Percentiles rank a stretch among this genome's conserved stretches.
phyloP scores from a whole-genome alignment of 2,888 invertebrate genomes.

The Microctonus hyperodae region DNA sequence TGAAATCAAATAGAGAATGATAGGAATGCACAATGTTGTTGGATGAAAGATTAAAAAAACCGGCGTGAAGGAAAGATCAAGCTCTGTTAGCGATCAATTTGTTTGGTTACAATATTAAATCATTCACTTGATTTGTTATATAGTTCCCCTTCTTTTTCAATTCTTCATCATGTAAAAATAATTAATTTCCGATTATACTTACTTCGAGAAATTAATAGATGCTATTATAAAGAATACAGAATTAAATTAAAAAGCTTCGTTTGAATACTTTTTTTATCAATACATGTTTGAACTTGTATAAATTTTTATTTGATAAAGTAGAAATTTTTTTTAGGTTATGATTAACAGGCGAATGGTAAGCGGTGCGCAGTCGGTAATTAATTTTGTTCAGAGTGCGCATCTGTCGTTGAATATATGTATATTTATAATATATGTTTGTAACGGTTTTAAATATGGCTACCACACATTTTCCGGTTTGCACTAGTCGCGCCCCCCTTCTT shows the following conservation, averaged over 20 bases:
- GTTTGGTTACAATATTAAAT: not conserved
- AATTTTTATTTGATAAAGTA: not conserved
- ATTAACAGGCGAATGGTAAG: not conserved
- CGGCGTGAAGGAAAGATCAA: not conserved
- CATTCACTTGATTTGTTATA: not conserved
- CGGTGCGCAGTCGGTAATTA: not conserved
- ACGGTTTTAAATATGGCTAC: not conserved
- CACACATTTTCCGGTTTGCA: constrained; percentile 18
- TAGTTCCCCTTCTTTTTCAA: no score
- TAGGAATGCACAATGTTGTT: not conserved
- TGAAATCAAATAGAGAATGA: constrained; percentile 8
- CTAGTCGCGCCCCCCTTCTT: not conserved
- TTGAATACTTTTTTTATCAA: not conserved
- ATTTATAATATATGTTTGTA: no score
- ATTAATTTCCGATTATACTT: no score
- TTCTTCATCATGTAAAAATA: no score
- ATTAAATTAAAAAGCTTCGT: not conserved
- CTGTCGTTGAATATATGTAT: not conserved
- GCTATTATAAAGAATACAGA: not conserved
- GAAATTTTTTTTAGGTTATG: not conserved
- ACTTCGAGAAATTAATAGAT: no score
- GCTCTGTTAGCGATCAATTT: not conserved
- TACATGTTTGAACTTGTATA: not conserved
- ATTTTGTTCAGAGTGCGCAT: not conserved
- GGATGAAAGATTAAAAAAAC: not conserved